Evolutionary conservation across 2,888 invertebrate species (phyloP).

Genomic region (Mythimna loreyi): DNA sequence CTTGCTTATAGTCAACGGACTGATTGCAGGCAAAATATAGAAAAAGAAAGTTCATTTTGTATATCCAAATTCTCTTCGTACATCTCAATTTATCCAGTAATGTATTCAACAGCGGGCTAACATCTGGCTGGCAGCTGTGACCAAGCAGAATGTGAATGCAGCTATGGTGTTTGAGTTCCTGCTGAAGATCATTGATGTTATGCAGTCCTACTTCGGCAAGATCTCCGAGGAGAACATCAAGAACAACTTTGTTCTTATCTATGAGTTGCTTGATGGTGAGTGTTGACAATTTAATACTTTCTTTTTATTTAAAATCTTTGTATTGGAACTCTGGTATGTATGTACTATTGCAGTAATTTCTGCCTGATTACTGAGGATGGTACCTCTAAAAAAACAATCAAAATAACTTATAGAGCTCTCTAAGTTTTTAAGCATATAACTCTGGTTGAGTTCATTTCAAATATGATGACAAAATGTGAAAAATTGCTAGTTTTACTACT

Average conservation of each 20-base stretch:
- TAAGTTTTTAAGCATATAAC: too few relatives aligned
- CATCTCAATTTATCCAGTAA: neutral
- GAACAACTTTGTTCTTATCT: conserved; percentile 99
- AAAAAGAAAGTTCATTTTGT: too few relatives aligned
- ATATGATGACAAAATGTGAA: neutral
- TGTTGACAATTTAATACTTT: neutral
- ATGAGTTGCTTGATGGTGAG: conserved; percentile 98
- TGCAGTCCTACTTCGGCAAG: conserved; percentile 99
- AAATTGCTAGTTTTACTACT: neutral
- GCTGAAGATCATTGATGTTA: conserved; percentile 99
- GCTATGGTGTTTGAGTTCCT: conserved; percentile 99
- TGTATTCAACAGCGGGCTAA: conserved; percentile 94
- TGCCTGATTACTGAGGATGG: too few relatives aligned
- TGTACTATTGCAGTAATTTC: too few relatives aligned
- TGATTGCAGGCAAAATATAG: too few relatives aligned
- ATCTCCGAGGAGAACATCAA: conserved; percentile 99
- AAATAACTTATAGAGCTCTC: too few relatives aligned
- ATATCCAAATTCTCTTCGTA: too few relatives aligned
- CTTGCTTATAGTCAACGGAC: too few relatives aligned
- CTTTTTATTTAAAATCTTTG: too few relatives aligned
- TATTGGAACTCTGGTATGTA: too few relatives aligned
- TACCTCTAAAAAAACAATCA: too few relatives aligned
- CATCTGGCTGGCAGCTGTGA: conserved; percentile 99
- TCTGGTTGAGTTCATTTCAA: too few relatives aligned
- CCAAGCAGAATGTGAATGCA: conserved; percentile 99